These are phyloP conservation scores for Apamea monoglypha DNA, from an alignment of 2,888 invertebrate genomes.

Conservation along the genomic window DNA sequence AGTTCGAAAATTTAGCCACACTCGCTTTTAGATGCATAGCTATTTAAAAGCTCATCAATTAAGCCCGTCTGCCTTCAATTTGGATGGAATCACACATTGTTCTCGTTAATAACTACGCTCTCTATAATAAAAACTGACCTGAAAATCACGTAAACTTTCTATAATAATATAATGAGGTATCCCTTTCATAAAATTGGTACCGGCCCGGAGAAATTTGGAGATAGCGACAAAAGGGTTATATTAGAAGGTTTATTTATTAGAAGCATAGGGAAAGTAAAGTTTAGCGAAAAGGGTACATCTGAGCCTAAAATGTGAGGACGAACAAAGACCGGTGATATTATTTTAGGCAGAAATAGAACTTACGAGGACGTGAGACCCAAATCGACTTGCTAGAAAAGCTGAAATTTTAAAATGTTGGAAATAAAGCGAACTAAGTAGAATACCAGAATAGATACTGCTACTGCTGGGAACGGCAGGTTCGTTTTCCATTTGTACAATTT, in stretches of 20 bases:
- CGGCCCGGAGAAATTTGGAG: conserved; percentile 39
- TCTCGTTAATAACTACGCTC: conserved; percentile 12
- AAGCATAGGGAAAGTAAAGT: conserved; percentile 53
- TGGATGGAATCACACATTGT: conserved; percentile 2
- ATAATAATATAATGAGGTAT: conserved; percentile 43
- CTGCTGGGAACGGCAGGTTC: conserved; percentile 47
- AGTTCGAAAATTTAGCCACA: conserved; percentile 27
- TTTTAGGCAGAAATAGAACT: conserved; percentile 23
- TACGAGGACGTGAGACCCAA: conserved; percentile 23
- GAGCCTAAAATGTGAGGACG: conserved; percentile 30
- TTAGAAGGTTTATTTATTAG: conserved; percentile 62
- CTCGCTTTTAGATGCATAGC: conserved; percentile 33
- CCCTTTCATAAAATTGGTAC: conserved; percentile 54
- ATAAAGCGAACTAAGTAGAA: conserved; percentile 44
- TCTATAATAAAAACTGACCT: conserved; percentile 17
- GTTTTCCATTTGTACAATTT: conserved; percentile 62
- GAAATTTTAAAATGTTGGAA: conserved; percentile 48
- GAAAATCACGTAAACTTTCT: conserved; percentile 37
- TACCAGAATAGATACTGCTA: conserved; percentile 36
- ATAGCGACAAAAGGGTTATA: conserved; percentile 63
- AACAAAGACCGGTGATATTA: conserved; percentile 25
- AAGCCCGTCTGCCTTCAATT: conserved; percentile 18
- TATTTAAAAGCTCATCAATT: conserved; percentile 38
- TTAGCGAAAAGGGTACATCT: conserved; percentile 50
- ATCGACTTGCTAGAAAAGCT: conserved; percentile 29